Percentiles rank a stretch among this genome's conserved stretches.
phyloP scores from a whole-genome alignment of 2,797 vertebrate species.

The Heterohyrax brucei region DNA sequence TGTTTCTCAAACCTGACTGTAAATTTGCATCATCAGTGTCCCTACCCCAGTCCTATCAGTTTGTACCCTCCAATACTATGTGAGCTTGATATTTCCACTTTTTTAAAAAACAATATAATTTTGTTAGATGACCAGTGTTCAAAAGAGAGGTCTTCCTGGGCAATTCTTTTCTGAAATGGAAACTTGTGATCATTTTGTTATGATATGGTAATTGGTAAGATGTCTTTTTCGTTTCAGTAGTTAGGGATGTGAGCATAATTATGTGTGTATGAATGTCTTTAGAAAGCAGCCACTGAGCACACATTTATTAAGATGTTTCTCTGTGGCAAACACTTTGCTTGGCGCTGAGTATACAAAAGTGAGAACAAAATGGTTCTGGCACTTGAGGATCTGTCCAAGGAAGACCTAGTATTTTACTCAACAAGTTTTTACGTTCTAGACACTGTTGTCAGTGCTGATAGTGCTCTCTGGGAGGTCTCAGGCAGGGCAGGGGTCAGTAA shows the following conservation, averaged over 20 bases:
- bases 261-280: neutral
- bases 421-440: neutral
- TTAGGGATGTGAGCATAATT: neutral
- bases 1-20: neutral
- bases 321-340: neutral
- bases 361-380: neutral
- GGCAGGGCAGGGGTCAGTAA: neutral
- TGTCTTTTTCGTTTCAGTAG: neutral
- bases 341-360: neutral
- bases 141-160: neutral
- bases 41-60: neutral
- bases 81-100: neutral
- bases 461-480: neutral
- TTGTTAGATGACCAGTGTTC: neutral
- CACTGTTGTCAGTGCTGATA: neutral
- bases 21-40: neutral
- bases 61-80: neutral
- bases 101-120: slow-evolving; percentile 27
- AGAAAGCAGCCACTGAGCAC: neutral
- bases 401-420: neutral
- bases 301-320: neutral
- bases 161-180: slow-evolving; percentile 21
- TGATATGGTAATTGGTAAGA: neutral
- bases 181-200: neutral
- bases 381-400: neutral